Evolutionary conservation across 2,113 vertebrate genomes (phyloP).

Genomic region (Triplophysa siluroides): DNA sequence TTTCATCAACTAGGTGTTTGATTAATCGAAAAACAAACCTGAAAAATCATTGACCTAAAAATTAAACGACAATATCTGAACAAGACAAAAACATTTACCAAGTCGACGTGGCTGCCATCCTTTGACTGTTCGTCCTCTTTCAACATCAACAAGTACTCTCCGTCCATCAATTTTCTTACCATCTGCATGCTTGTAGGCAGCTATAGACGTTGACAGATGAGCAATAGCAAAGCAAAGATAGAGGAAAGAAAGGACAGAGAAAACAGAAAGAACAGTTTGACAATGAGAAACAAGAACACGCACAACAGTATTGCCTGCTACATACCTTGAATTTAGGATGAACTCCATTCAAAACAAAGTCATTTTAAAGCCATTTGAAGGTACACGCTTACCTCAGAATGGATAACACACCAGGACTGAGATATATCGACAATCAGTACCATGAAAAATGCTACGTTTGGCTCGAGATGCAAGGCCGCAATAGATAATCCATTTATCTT

Average conservation of each 20-base stretch:
- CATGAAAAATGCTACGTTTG: background rate
- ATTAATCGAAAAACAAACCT: no score
- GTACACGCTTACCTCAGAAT: constrained; percentile 45
- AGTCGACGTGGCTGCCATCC: constrained; percentile 90
- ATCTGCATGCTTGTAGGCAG: constrained; percentile 93
- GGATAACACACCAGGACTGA: constrained; percentile 23
- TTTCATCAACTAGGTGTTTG: no score
- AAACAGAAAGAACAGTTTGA: background rate
- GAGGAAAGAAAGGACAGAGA: constrained; percentile 30
- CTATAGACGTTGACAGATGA: constrained; percentile 71
- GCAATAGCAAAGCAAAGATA: constrained; percentile 13
- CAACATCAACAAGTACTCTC: constrained; percentile 89
- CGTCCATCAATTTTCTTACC: constrained; percentile 94
- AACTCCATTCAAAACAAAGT: constrained; percentile 29
- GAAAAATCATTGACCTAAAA: no score
- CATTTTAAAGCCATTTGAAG: constrained; percentile 29
- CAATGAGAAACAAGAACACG: constrained; percentile 19
- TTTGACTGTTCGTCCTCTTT: constrained; percentile 90
- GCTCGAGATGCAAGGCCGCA: background rate
- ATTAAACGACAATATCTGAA: no score
- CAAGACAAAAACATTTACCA: constrained; percentile 68
- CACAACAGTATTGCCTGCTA: constrained; percentile 44
- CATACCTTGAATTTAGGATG: constrained; percentile 47
- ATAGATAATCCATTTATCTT: background rate
- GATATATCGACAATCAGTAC: background rate